phyloP scores from a whole-genome alignment of 2,888 invertebrate genomes.

The Crocallis elinguaria region DNA sequence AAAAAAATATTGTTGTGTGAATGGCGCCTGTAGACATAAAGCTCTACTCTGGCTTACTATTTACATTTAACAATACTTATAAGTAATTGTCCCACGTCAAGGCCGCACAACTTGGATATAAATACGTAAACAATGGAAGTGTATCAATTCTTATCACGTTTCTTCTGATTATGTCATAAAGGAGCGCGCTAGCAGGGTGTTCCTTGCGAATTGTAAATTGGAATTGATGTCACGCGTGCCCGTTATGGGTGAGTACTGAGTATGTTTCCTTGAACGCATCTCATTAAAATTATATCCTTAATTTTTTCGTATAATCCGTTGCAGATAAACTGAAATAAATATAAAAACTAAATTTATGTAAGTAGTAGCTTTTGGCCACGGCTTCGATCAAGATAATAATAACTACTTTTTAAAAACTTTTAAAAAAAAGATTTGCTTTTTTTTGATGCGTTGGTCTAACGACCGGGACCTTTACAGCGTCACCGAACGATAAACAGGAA shows the following conservation, averaged over 20 bases:
- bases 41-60: background rate
- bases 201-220: constrained; percentile 43
- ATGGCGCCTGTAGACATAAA: no score
- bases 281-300: constrained; percentile 17
- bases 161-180: constrained; percentile 51
- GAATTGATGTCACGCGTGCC: constrained; percentile 48
- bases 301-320: background rate
- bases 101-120: constrained; percentile 37
- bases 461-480: no score
- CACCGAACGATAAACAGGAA: no score
- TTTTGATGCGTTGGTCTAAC: no score
- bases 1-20: no score
- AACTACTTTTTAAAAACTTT: no score
- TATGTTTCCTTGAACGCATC: constrained; percentile 22
- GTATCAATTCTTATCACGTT: constrained; percentile 50
- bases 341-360: background rate
- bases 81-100: constrained; percentile 21
- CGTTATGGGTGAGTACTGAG: constrained; percentile 35
- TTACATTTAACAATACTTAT: constrained; percentile 11
- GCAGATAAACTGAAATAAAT: background rate
- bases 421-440: no score
- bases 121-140: constrained; percentile 47
- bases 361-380: no score
- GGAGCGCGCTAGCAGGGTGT: constrained; percentile 41
- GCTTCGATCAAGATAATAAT: no score